These are phyloP conservation scores for Neocrepidodera transversa DNA, from an alignment of 2,888 invertebrate genomes.

Conservation along the genomic window DNA sequence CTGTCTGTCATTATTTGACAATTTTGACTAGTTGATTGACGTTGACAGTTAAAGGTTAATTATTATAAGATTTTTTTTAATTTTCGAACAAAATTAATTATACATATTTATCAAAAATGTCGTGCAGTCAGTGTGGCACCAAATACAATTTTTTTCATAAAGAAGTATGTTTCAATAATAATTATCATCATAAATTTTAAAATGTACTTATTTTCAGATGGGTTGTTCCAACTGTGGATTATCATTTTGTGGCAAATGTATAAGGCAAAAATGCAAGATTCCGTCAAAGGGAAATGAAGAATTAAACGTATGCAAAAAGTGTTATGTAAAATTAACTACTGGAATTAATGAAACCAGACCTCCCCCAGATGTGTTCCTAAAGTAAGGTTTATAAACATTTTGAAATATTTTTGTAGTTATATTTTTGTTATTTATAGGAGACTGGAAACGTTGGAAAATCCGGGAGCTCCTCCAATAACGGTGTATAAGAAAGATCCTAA, in stretches of 20 bases:
- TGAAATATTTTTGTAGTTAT: background rate
- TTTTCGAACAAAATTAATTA: conserved; percentile 1
- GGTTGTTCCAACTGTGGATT: conserved; percentile 86
- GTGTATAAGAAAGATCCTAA: conserved; percentile 61
- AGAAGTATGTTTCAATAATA: conserved; percentile 65
- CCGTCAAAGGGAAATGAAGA: conserved; percentile 68
- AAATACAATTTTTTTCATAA: conserved; percentile 75
- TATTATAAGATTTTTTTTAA: background rate
- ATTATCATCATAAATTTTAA: background rate
- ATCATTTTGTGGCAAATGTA: conserved; percentile 83
- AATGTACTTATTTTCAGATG: conserved; percentile 65
- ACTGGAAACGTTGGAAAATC: conserved; percentile 65
- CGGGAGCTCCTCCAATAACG: conserved; percentile 64
- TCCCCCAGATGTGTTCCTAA: conserved; percentile 67
- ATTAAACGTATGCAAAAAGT: conserved; percentile 71
- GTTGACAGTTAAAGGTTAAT: conserved; percentile 10
- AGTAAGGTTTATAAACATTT: conserved; percentile 55
- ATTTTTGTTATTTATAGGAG: conserved; percentile 53
- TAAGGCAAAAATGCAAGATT: conserved; percentile 73
- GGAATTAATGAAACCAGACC: conserved; percentile 39
- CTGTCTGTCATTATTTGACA: no score
- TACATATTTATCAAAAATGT: conserved; percentile 62
- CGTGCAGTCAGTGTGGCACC: conserved; percentile 75
- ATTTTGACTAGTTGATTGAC: background rate
- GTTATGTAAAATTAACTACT: conserved; percentile 58